phyloP scores from a whole-genome alignment of 2,797 vertebrate genomes.

The Hapalemur alaotrensis region DNA sequence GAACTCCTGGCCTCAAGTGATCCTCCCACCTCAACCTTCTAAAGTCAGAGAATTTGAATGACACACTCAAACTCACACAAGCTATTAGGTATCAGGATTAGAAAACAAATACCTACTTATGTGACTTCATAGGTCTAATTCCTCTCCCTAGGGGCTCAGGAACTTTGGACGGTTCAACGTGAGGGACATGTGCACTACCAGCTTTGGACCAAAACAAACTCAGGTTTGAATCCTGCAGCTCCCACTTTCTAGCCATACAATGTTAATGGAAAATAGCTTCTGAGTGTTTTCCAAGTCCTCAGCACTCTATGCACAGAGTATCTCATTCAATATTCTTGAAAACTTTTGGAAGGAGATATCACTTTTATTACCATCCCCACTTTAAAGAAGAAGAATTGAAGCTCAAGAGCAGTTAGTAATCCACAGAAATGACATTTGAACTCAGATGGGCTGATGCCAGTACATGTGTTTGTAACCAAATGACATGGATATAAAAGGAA shows the following conservation, averaged over 20 bases:
- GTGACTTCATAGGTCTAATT: not conserved
- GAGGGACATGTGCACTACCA: not conserved
- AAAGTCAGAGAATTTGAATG: not conserved
- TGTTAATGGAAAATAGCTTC: not conserved
- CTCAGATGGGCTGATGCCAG: not conserved
- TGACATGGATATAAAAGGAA: not conserved
- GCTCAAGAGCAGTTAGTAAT: not conserved
- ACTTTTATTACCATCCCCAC: not conserved
- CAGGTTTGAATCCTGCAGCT: not conserved
- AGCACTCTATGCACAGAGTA: not conserved
- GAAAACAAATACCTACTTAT: not conserved
- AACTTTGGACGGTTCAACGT: not conserved
- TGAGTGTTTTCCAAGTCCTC: not conserved
- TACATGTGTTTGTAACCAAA: not conserved
- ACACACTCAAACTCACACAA: not conserved
- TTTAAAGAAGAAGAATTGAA: not conserved
- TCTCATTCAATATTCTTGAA: not conserved
- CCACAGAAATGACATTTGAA: not conserved
- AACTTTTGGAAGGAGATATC: not conserved
- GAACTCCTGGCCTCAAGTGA: no score
- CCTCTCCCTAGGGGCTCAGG: not conserved
- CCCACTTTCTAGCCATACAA: not conserved
- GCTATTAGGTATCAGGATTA: not conserved
- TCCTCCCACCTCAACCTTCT: no score
- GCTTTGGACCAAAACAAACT: not conserved